Evolutionary conservation across 1,140 invertebrate genomes (phyloP).

Genomic region (Zaprionus gabonicus): DNA sequence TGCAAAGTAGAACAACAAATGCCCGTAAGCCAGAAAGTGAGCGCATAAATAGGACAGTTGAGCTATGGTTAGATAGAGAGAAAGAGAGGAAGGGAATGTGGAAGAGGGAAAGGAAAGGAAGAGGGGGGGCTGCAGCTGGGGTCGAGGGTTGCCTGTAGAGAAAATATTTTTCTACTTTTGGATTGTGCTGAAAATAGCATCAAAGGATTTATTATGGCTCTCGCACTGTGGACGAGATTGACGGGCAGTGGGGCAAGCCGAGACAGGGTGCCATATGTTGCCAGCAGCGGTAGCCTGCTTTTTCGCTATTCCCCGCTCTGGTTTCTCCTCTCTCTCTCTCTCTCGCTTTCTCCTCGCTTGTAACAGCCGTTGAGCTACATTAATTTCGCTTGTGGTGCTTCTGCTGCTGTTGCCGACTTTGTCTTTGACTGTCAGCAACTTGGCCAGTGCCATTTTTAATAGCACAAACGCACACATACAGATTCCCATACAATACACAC

Average conservation of each 20-base stretch:
- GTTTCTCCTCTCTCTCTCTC: not conserved
- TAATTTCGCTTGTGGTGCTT: constrained; percentile 44
- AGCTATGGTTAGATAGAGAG: constrained; percentile 8
- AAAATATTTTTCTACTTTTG: constrained; percentile 80
- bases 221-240: constrained; percentile 31
- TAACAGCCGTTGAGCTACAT: constrained; percentile 35
- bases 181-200: constrained; percentile 78
- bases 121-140: constrained; percentile 2
- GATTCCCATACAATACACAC: constrained; percentile 13
- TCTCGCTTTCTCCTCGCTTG: not conserved
- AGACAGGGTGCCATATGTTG: constrained; percentile 41
- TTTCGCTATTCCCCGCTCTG: not conserved
- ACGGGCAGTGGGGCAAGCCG: constrained; percentile 10
- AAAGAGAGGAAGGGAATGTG: not conserved
- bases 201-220: constrained; percentile 76
- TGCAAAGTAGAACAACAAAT: constrained; percentile 43
- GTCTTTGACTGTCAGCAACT: constrained; percentile 59
- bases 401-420: constrained; percentile 32
- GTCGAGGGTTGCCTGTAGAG: constrained; percentile 17
- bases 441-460: constrained; percentile 65
- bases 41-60: constrained; percentile 10
- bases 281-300: constrained; percentile 3
- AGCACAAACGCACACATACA: not conserved
- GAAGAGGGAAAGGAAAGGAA: constrained; percentile 12
- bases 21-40: constrained; percentile 18